These are phyloP conservation scores for Papilio demoleus DNA, from an alignment of 2,888 invertebrate species.

Conservation along the genomic window DNA sequence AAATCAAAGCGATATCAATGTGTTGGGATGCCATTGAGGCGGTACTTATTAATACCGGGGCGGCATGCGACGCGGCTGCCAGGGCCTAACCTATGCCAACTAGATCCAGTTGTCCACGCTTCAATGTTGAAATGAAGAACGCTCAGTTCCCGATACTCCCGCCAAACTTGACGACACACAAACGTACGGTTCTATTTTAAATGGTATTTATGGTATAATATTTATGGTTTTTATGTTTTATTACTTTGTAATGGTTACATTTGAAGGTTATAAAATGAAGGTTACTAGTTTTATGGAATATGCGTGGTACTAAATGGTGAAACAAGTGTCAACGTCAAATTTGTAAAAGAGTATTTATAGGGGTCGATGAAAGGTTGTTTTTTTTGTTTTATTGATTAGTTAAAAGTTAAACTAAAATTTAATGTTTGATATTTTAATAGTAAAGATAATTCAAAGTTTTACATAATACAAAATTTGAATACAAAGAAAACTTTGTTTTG, in stretches of 20 bases:
- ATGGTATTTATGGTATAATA: neutral
- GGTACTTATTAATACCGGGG: constrained; percentile 47
- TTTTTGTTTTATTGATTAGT: no score
- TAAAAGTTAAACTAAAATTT: no score
- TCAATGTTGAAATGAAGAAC: constrained; percentile 27
- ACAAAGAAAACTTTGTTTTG: constrained; percentile 8
- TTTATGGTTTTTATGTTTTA: neutral
- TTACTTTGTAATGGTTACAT: neutral
- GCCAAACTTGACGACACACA: constrained; percentile 4
- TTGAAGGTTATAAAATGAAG: neutral
- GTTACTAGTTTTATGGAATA: neutral
- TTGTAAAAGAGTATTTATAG: no score
- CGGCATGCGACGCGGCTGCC: constrained; percentile 47
- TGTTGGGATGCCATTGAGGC: constrained; percentile 37
- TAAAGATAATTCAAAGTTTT: neutral
- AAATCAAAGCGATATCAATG: constrained; percentile 17
- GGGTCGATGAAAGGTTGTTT: no score
- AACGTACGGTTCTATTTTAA: neutral
- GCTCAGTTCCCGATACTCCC: constrained; percentile 11
- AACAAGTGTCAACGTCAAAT: neutral
- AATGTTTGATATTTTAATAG: no score
- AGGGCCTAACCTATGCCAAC: constrained; percentile 51
- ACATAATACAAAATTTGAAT: constrained; percentile 11
- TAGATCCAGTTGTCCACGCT: constrained; percentile 40
- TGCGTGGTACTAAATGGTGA: no score